Evolutionary conservation across 2,888 invertebrate species (phyloP).

Genomic region (Empis livida): DNA sequence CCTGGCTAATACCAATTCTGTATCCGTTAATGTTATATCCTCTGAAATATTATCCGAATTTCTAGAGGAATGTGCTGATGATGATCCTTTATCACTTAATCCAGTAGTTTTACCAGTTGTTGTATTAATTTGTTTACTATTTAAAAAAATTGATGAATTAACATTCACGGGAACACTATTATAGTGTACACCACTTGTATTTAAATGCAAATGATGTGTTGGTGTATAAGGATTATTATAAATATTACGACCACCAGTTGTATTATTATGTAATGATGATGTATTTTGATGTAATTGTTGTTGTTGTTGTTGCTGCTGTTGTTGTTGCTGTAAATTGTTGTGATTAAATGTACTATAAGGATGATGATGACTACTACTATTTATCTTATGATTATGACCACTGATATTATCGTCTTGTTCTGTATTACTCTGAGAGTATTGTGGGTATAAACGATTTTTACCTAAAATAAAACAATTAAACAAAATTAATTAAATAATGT

Average conservation of each 20-base stretch:
- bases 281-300: conserved; percentile 17
- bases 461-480: conserved; percentile 35
- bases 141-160: no score
- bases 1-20: conserved; percentile 67
- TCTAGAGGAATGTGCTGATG: conserved; percentile 45
- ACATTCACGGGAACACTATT: no score
- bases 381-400: neutral
- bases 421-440: conserved; percentile 60
- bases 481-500: neutral
- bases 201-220: conserved; percentile 20
- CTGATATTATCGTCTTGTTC: conserved; percentile 49
- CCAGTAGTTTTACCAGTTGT: conserved; percentile 41
- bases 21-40: conserved; percentile 72
- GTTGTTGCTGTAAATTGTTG: conserved; percentile 42
- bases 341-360: conserved; percentile 37
- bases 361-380: neutral
- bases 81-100: conserved; percentile 49
- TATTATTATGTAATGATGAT: conserved; percentile 5
- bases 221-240: conserved; percentile 38
- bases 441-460: conserved; percentile 71
- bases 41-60: conserved; percentile 58
- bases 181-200: no score
- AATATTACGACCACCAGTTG: conserved; percentile 43
- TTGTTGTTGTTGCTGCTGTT: conserved; percentile 41
- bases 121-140: conserved; percentile 14